phyloP scores from a whole-genome alignment of 2,113 vertebrate genomes.

The Sapajus apella region DNA sequence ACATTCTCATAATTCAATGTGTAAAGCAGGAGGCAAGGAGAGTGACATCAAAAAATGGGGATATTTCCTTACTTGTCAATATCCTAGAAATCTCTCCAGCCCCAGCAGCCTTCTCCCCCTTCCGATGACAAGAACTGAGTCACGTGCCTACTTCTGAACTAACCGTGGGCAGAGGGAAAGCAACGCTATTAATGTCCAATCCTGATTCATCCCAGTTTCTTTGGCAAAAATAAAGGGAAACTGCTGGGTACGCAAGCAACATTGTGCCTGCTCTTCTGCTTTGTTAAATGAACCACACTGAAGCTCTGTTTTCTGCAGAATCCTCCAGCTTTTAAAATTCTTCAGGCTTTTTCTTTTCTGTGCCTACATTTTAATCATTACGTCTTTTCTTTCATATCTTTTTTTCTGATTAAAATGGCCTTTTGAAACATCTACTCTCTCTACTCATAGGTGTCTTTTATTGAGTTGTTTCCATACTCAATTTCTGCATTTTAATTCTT shows the following conservation, averaged over 20 bases:
- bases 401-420: neutral
- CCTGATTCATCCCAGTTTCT: neutral
- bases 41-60: neutral
- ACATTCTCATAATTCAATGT: neutral
- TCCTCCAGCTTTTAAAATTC: neutral
- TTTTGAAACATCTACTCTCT: neutral
- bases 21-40: neutral
- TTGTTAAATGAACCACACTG: neutral
- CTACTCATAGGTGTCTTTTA: neutral
- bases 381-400: neutral
- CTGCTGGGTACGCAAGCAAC: neutral
- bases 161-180: neutral
- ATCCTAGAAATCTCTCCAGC: neutral
- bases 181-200: neutral
- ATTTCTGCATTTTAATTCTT: neutral
- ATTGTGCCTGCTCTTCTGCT: neutral
- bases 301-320: neutral
- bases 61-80: neutral
- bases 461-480: neutral
- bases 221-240: neutral
- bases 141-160: neutral
- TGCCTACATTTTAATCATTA: slow-evolving; percentile 17
- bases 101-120: neutral
- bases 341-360: neutral
- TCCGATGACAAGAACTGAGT: neutral